Conservation (phyloP, 2,888 invertebrate species). For the Cosmia trapezina region DNA sequence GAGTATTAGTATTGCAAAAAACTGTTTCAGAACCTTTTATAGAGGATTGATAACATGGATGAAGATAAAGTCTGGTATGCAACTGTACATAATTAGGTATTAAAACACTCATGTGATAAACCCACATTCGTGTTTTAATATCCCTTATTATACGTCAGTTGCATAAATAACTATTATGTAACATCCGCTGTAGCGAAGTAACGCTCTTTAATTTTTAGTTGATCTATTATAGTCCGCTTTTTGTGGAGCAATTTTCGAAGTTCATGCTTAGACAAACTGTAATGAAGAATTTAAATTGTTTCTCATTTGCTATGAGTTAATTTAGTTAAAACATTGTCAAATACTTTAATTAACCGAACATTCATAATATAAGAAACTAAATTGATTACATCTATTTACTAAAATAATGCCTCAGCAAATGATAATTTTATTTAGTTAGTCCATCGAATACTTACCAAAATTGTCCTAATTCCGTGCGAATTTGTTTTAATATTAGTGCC, state of each 20-base stretch:
- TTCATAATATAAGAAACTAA: neutral
- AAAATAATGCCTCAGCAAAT: conserved; percentile 21
- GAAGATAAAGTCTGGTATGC: too few relatives aligned
- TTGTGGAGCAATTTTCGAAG: neutral
- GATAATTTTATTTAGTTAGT: conserved; percentile 37
- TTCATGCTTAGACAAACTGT: too few relatives aligned
- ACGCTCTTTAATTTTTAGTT: neutral
- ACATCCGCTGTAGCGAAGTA: neutral
- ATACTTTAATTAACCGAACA: neutral
- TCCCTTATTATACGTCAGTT: too few relatives aligned
- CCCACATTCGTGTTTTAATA: too few relatives aligned
- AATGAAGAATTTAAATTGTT: neutral
- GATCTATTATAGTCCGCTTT: neutral
- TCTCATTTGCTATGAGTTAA: neutral
- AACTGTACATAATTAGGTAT: too few relatives aligned
- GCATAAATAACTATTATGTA: too few relatives aligned
- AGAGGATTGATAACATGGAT: too few relatives aligned
- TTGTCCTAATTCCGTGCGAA: conserved; percentile 38
- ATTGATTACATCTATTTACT: neutral
- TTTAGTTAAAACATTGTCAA: neutral
- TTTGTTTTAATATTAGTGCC: conserved; percentile 60
- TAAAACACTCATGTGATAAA: too few relatives aligned
- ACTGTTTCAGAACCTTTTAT: too few relatives aligned
- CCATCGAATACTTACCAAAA: conserved; percentile 28
- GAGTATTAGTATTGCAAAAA: too few relatives aligned